These are phyloP conservation scores for Toxotes chatareus DNA, from an alignment of 2,113 vertebrate genomes.

Conservation along the genomic window DNA sequence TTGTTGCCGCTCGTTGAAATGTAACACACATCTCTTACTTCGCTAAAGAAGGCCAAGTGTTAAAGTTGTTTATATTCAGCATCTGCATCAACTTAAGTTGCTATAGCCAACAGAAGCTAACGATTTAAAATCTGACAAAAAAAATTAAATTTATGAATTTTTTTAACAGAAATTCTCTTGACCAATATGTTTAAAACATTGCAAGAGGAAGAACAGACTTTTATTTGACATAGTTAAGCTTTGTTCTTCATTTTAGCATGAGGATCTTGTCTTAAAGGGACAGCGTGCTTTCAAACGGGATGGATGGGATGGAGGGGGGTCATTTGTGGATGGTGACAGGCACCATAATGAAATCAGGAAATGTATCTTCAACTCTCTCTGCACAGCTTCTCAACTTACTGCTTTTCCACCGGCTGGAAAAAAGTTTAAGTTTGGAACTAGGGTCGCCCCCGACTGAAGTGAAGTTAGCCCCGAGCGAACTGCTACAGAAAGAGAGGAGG, in stretches of 20 bases:
- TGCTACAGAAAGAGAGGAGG: neutral
- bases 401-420: neutral
- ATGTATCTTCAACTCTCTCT: neutral
- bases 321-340: neutral
- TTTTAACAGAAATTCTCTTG: neutral
- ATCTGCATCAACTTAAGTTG: neutral
- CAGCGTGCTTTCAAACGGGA: no score
- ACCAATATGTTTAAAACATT: no score
- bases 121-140: neutral
- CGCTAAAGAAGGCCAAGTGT: neutral
- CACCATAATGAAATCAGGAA: neutral
- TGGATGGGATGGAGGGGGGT: no score
- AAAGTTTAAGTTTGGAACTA: neutral
- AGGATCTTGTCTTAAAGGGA: no score
- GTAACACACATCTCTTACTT: neutral
- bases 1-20: neutral
- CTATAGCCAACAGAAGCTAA: neutral
- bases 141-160: neutral
- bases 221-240: no score
- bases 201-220: neutral
- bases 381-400: neutral
- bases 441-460: fast-evolving
- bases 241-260: no score
- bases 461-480: neutral
- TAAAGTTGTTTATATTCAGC: neutral